Conservation (phyloP, 2,888 invertebrate species). For the Leucoma salicis region DNA sequence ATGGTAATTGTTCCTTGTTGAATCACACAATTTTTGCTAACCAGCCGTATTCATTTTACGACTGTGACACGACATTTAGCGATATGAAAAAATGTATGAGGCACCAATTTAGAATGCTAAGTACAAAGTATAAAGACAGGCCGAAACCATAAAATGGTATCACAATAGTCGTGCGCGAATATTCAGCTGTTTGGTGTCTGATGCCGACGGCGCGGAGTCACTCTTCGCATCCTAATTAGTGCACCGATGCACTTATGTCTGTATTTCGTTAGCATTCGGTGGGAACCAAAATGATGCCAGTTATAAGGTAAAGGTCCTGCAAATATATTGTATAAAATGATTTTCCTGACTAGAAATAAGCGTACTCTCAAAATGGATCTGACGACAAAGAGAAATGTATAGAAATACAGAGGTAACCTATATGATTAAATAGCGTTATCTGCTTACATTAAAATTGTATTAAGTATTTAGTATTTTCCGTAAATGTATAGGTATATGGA, state of each 20-base stretch:
- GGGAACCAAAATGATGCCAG: constrained; percentile 53
- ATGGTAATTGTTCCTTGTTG: constrained; percentile 51
- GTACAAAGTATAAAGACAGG: constrained; percentile 68
- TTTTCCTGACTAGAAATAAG: constrained; percentile 25
- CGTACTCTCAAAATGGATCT: constrained; percentile 9
- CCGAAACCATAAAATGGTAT: constrained; percentile 79
- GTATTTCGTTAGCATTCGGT: constrained; percentile 47
- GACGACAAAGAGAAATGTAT: no score
- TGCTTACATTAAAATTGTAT: no score
- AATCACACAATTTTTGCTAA: constrained; percentile 54
- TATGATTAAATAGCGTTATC: no score
- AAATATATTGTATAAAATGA: constrained; percentile 25
- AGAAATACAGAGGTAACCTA: no score
- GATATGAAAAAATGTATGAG: constrained; percentile 70
- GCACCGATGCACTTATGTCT: constrained; percentile 60
- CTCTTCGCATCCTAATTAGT: constrained; percentile 71
- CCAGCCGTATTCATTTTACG: constrained; percentile 61
- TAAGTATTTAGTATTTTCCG: no score
- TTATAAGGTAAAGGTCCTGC: constrained; percentile 44
- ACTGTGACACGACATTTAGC: constrained; percentile 72
- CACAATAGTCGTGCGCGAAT: constrained; percentile 79
- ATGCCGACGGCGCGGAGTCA: constrained; percentile 63
- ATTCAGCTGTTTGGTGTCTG: constrained; percentile 69
- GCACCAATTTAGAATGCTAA: constrained; percentile 78
- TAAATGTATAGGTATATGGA: no score